A percentile compares a stretch with the other conserved stretches of the same genome.
phyloP scores from a whole-genome alignment of 2,888 invertebrate genomes.

The Lasioglossum villosulum region DNA sequence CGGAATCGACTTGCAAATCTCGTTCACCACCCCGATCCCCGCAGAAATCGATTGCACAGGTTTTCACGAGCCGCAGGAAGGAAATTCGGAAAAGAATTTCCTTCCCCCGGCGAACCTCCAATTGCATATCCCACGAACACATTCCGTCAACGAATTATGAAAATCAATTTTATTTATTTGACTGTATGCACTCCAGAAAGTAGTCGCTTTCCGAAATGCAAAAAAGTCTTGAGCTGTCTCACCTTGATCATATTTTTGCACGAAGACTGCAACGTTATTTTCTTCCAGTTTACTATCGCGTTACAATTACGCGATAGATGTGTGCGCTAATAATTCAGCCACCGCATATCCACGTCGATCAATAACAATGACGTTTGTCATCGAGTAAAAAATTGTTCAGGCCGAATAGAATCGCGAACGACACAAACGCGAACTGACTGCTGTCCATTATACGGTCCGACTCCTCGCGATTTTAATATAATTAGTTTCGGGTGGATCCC shows the following conservation, averaged over 20 bases:
- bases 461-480: not conserved
- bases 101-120: not conserved
- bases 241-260: not conserved
- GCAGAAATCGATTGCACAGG: not conserved
- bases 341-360: not conserved
- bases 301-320: not conserved
- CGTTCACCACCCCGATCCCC: not conserved
- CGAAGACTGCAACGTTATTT: not conserved
- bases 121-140: too few relatives aligned
- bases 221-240: not conserved
- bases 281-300: not conserved
- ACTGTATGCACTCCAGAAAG: not conserved
- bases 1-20: constrained; percentile 22
- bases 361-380: not conserved
- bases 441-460: not conserved
- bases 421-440: too few relatives aligned
- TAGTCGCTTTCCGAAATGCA: not conserved
- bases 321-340: not conserved
- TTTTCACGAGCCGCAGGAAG: not conserved
- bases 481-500: not conserved
- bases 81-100: not conserved
- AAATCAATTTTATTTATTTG: too few relatives aligned
- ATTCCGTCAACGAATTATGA: too few relatives aligned
- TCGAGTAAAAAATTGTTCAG: not conserved
- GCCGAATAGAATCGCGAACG: not conserved